These are phyloP conservation scores for Xanthorhoe spadicearia DNA, from an alignment of 2,888 invertebrate genomes.

Conservation along the genomic window DNA sequence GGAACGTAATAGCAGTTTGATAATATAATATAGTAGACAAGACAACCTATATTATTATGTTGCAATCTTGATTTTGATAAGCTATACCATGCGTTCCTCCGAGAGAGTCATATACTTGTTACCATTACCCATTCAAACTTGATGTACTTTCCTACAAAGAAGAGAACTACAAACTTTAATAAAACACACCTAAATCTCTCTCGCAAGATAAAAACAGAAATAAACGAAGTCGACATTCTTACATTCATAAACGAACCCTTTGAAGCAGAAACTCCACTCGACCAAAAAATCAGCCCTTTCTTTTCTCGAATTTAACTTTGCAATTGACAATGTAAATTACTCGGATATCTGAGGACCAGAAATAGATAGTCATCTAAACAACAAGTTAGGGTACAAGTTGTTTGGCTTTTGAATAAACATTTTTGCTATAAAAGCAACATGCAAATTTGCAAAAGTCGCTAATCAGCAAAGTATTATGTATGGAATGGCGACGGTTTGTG, in stretches of 20 bases:
- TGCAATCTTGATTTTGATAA: too few relatives aligned
- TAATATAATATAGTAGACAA: too few relatives aligned
- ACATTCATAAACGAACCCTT: neutral
- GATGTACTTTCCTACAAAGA: too few relatives aligned
- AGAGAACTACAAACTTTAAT: too few relatives aligned
- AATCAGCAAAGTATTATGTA: too few relatives aligned
- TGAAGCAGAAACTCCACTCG: neutral
- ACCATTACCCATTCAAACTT: too few relatives aligned
- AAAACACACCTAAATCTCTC: too few relatives aligned
- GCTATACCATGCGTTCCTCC: too few relatives aligned
- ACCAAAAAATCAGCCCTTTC: neutral
- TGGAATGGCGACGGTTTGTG: too few relatives aligned
- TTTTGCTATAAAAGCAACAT: neutral
- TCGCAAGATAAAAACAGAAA: neutral
- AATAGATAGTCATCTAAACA: neutral
- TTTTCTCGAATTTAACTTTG: neutral
- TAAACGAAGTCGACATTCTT: neutral
- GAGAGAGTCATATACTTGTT: too few relatives aligned
- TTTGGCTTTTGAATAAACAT: neutral
- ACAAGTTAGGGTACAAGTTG: neutral
- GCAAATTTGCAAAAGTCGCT: too few relatives aligned
- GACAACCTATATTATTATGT: too few relatives aligned
- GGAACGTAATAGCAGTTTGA: neutral
- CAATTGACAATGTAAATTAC: neutral
- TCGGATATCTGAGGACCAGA: neutral